Evolutionary conservation across 2,797 vertebrate species (phyloP), one percentile per base, ranked within the genome.

Genomic region (Eulemur rubriventer): DNA sequence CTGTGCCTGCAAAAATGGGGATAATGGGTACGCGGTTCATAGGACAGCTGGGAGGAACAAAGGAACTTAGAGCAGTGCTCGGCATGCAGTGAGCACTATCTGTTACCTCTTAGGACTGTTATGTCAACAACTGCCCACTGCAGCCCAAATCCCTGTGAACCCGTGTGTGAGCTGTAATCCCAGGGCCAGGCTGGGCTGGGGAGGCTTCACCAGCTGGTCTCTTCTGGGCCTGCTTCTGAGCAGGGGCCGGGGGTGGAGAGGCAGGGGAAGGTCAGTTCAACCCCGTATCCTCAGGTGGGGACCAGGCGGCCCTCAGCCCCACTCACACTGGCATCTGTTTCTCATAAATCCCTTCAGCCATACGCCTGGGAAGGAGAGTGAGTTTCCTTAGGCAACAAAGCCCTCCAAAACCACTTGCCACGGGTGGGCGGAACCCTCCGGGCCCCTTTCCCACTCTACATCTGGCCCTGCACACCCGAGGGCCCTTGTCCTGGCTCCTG

Each of bases 301-400:
- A 79, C 67, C 41, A 48, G 48, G 38, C 26, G 10, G 38, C 48
- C 38, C 13, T 35, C 28, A 4, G n/a, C 89, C n/a, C 18, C 0
- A 4, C 33, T 76, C 35, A 85, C 28, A 1, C 88, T 57, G 73
- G 30, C 63, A 93, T 94, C 94, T 96, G 84, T 48, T 96, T 92
- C 81, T 65, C 92, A 93, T 90, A 61, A 89, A 28, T 6, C 6
- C 28, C 76, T 82, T 46, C 10, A 38, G 72, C 1, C 5, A 13
- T 65, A 43, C 57, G 67, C 52, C 79, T n/a, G 69, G 83, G 93
- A 72, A 91, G 61, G 73, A 28, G 41, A 18, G 12, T 4, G 35
- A 67, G 22, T 63, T 82, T 95, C 55, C 41, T 91, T 2, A 57
- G 78, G 67, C 72, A 35, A 22, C 52, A 57, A 69, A 89, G 35